Percentiles rank a stretch among this genome's conserved stretches.
Evolutionary conservation across 2,113 vertebrate species (phyloP).

Genomic region (Rhagologus leucostigma): DNA sequence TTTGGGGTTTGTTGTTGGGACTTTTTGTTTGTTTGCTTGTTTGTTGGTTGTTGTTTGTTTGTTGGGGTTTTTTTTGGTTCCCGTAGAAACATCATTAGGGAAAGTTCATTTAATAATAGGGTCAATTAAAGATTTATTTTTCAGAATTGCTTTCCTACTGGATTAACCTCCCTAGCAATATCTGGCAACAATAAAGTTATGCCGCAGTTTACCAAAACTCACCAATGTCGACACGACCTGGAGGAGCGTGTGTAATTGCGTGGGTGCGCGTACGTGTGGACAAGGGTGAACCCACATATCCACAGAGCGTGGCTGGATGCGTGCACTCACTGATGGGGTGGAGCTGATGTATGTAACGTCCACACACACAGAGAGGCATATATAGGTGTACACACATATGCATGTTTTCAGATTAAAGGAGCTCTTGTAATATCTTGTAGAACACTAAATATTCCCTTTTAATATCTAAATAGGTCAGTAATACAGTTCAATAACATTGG

Average conservation of each 20-base stretch:
- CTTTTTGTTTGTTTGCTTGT: background rate
- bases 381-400: background rate
- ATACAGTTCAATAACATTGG: conserved; percentile 40
- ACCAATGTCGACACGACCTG: background rate
- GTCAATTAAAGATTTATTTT: background rate
- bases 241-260: fast-evolving
- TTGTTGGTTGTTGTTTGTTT: background rate
- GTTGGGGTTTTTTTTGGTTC: background rate
- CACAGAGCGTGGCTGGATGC: background rate
- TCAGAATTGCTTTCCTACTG: background rate
- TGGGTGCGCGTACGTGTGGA: background rate
- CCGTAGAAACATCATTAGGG: background rate
- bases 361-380: background rate
- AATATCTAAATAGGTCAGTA: conserved; percentile 59
- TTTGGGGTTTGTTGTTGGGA: background rate
- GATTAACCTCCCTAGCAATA: background rate
- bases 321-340: background rate
- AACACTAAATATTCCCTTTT: conserved; percentile 48
- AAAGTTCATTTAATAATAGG: background rate
- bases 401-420: conserved; percentile 32
- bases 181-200: background rate
- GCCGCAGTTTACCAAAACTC: background rate
- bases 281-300: background rate
- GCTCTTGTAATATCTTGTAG: conserved; percentile 56
- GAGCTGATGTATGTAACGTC: background rate